Evolutionary conservation across 2,888 invertebrate species (phyloP).

Genomic region (Halictus quadricinctus): DNA sequence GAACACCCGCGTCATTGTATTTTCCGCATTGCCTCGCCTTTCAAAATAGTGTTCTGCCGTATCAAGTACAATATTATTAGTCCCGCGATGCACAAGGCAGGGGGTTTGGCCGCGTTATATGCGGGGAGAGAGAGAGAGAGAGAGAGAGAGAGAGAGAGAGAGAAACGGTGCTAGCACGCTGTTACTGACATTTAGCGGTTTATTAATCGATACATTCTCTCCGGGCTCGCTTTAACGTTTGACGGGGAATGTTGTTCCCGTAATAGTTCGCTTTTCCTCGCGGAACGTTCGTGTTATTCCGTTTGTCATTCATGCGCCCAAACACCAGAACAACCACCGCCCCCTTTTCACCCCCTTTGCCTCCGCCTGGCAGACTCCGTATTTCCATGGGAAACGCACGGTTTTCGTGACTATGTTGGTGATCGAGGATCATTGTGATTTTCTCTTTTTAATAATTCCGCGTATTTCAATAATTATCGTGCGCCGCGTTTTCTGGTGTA

Average conservation of each 20-base stretch:
- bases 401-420: background rate
- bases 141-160: background rate
- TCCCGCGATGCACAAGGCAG: background rate
- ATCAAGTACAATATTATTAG: conserved; percentile 53
- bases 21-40: conserved; percentile 51
- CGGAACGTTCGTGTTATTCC: conserved; percentile 36
- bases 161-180: conserved; percentile 20
- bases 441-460: background rate
- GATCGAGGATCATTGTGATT: background rate
- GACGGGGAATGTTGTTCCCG: conserved; percentile 49
- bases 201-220: conserved; percentile 58
- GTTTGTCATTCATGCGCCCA: conserved; percentile 35
- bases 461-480: no score
- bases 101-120: conserved; percentile 12
- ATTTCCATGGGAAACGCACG: background rate
- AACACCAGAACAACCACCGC: background rate
- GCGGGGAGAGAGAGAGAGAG: background rate
- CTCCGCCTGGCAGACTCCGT: background rate
- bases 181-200: conserved; percentile 62
- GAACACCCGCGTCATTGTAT: conserved; percentile 44
- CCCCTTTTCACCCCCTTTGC: background rate
- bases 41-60: conserved; percentile 53
- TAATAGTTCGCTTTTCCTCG: conserved; percentile 20
- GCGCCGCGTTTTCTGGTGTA: no score
- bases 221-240: conserved; percentile 50